Base-by-base conservation (phyloP, 2,113 vertebrate species). In the Varanus komodoensis region DNA sequence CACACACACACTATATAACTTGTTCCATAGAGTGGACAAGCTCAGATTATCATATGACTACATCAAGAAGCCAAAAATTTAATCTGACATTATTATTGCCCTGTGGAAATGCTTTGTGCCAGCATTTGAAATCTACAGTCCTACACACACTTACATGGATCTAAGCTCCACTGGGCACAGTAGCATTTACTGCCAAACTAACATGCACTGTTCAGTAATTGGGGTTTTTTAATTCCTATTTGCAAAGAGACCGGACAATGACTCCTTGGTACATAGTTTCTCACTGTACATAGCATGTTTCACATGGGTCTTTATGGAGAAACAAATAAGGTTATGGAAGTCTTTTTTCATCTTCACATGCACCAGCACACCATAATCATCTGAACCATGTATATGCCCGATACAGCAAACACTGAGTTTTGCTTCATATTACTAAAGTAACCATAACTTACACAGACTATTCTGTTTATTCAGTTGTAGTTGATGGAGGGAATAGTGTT, bases 41-140 rank as follows among this genome's bases (percentile, higher is more conserved):
- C 94, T 92, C 80, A 93, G n/a, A 89, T 90, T 68, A 90, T 57
- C 93, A 64, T 52, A 48, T 94, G 90, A 67, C 93, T 92, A 93
- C 92, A 90, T 81, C 82, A 94, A 93, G 85, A 96, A 95, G 91
- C 91, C 84, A 57, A 92, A 75, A 73, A 73, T 94, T 94, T 92
- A 94, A 92, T 95, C 93, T 93, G 86, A 80, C 92, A 73, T 96
- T 91, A 88, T 44, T 44, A 44, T 44, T 44, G 38, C 38, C 38
- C 38, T 44, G 38, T 89, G 73, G 89, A 92, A 87, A 78, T n/a
- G 93, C 4, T 0, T 67, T 94, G 89, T 92, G 94, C 85, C 90
- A 94, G 79, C 91, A 92, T 91, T 94, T 89, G 88, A 61, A 89
- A 74, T 38, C 3, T 74, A 27, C 27, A 75, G 44, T 38, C 21